Base-by-base conservation (phyloP, 2,797 vertebrate genomes). In the Denticeps clupeoides region DNA sequence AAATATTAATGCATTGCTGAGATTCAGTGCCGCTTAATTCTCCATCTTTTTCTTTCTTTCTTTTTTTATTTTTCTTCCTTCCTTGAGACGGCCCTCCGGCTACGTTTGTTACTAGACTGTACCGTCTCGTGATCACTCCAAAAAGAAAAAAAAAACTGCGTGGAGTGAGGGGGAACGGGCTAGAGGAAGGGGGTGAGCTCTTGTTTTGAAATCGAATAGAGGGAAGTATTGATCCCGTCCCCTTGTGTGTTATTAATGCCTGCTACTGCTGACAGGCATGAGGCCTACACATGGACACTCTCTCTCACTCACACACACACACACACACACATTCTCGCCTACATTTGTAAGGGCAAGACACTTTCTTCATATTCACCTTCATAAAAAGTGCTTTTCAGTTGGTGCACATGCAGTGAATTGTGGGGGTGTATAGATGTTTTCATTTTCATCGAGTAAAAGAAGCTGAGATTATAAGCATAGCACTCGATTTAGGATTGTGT, bases 151-250 rank as follows among this genome's bases (percentile, higher is more conserved):
- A 33, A 16, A 7, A 19, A 33, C 37, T 33, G 37, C 15, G 32
- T 35, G 16, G 41, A 42, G 37, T 29, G 46, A 47, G 24, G 48
- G 56, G 16, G 12, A 41, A 49, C 53, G 47, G 31, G 38, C 21
- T n/a, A 21, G 28, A 45, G 3, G 1, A 49, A 50, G 43, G 44
- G 2, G 54, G 41, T 52, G 51, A 31, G 51, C 70, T 64, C 56
- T 69, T 78, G 68, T 67, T 70, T 71, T 75, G 71, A 76, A 79
- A 79, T 73, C 73, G 72, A 78, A 75, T 78, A 70, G 68, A 73
- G 35, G 41, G 70, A 64, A 71, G 70, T 71, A 79, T 81, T 70
- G 75, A 79, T 81, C 55, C 74, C 69, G 70, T 75, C 71, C 70
- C 70, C 71, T 56, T 59, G 70, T 75, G 72, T 77, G 77, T 80